Evolutionary conservation across 2,113 vertebrate genomes (phyloP), one percentile per base, ranked within the genome.

Genomic region (Damaliscus lunatus): DNA sequence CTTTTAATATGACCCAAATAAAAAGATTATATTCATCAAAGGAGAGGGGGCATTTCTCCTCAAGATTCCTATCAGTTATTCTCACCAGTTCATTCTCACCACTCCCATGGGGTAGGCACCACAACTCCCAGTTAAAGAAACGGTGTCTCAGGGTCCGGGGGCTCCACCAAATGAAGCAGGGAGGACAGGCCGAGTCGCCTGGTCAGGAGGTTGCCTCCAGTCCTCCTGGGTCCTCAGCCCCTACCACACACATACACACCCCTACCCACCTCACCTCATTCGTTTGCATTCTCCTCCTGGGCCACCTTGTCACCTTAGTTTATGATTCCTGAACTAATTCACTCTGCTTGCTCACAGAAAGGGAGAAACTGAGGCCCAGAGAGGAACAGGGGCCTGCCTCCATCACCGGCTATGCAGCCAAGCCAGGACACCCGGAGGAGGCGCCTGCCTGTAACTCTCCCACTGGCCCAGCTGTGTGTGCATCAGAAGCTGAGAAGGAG

Each of bases 381-480:
- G 17, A 93, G 40, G 77, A 29, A 23, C 46, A 36, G 33, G 64
- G 36, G 29, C 36, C 74, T 78, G 60, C 19, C 21, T 10, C 50
- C 77, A 53, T 21, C 43, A 53, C 50, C 52, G 10, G 2, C 31
- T 15, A 23, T 9, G 11, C 3, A 31, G 57, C 10, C 64, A 48
- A 82, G 27, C 53, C 14, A n/a, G 59, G 14, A 21, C 1, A 31
- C 60, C 52, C 8, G 11, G 11, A 50, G 40, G 55, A 77, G 53
- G 64, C 6, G n/a, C 60, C 11, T 7, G 33, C 16, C 48, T 4
- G 23, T 9, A 27, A 5, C 23, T 40, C 27, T 43, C 33, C 43
- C 64, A 10, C 33, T 7, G 15, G 6, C 59, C 40, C 2, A 0
- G 25, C 62, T 53, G 48, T 0, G 14, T 1, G 10, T 1, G 1